Conservation (phyloP, 2,113 vertebrate species). For the Paradoxurus hermaphroditus region DNA sequence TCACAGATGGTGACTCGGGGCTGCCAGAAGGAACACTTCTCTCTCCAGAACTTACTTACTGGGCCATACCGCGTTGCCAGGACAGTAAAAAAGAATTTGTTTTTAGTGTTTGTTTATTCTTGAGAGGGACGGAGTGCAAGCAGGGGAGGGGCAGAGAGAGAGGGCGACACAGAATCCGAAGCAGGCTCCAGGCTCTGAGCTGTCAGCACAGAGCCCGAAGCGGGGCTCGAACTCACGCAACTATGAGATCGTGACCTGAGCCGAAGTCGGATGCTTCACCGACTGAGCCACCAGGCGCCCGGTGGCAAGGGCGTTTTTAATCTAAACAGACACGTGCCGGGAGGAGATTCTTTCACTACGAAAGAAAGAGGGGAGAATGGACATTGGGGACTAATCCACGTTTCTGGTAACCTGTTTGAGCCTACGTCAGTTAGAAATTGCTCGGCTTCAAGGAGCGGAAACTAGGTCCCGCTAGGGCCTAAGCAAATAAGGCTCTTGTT, state of each 20-base stretch:
- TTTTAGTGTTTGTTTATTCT: too few species aligned
- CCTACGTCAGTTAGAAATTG: neutral
- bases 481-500: neutral
- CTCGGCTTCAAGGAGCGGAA: neutral
- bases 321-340: neutral
- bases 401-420: neutral
- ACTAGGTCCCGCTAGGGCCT: neutral
- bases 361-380: neutral
- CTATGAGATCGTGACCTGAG: too few species aligned
- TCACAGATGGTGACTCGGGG: neutral
- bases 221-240: too few species aligned
- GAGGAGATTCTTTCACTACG: neutral
- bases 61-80: neutral
- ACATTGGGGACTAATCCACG: fast-evolving
- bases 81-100: neutral
- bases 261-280: too few species aligned
- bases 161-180: too few species aligned
- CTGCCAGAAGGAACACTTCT: neutral
- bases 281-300: too few species aligned
- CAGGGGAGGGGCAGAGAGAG: too few species aligned
- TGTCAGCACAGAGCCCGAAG: too few species aligned
- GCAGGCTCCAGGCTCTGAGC: too few species aligned
- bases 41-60: neutral
- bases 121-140: too few species aligned
- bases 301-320: neutral